Conservation (phyloP, 2,888 invertebrate genomes). For the Melieria omissa region DNA sequence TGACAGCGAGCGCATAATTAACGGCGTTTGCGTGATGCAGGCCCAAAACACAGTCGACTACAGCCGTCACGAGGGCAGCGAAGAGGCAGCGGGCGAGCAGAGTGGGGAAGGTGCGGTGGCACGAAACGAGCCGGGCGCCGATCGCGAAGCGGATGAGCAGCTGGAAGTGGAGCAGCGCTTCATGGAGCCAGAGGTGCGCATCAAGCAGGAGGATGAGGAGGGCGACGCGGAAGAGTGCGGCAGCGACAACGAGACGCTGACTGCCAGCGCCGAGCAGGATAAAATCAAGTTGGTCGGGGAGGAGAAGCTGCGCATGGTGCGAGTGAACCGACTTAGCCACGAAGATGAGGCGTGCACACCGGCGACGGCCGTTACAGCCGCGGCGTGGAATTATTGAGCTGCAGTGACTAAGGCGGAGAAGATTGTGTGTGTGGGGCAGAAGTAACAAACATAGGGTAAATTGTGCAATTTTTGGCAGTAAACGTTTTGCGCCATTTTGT, state of each 20-base stretch:
- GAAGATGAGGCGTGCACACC: constrained; percentile 45
- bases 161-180: constrained; percentile 60
- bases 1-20: constrained; percentile 81
- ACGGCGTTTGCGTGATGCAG: constrained; percentile 91
- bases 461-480: constrained; percentile 29
- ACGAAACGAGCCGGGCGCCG: constrained; percentile 32
- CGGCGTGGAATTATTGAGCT: constrained; percentile 55
- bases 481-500: constrained; percentile 18
- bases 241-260: constrained; percentile 47
- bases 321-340: constrained; percentile 56
- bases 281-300: constrained; percentile 56
- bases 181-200: constrained; percentile 64
- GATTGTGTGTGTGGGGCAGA: neutral
- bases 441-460: constrained; percentile 1
- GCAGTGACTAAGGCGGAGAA: neutral
- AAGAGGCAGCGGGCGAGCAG: constrained; percentile 74
- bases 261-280: constrained; percentile 25
- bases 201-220: constrained; percentile 59
- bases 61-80: constrained; percentile 71
- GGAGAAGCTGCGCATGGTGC: constrained; percentile 60
- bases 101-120: neutral
- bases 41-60: constrained; percentile 83
- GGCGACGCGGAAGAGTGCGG: constrained; percentile 57
- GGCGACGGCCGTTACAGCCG: constrained; percentile 32
- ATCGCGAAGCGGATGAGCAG: constrained; percentile 50